These are phyloP conservation scores for Ormyrus nitidulus DNA, from an alignment of 2,888 invertebrate genomes.

Conservation along the genomic window DNA sequence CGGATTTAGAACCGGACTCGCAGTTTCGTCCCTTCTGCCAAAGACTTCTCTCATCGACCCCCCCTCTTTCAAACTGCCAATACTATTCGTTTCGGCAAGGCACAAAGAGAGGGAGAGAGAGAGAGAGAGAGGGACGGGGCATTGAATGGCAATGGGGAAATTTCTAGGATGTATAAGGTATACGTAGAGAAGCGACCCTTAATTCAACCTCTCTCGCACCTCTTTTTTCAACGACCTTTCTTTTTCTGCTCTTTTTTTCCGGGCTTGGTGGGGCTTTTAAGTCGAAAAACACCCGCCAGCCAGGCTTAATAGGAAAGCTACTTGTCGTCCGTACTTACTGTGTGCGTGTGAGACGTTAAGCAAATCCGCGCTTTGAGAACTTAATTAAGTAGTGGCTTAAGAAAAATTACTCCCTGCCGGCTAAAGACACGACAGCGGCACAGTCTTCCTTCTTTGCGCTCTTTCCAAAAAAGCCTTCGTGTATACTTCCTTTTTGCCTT, in stretches of 20 bases:
- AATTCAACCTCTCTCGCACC: slow-evolving; percentile 25
- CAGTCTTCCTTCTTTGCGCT: neutral
- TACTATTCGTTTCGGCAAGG: slow-evolving; percentile 2
- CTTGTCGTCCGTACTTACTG: neutral
- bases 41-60: slow-evolving; percentile 11
- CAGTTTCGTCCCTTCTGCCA: slow-evolving; percentile 38
- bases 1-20: slow-evolving; percentile 47
- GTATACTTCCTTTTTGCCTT: neutral
- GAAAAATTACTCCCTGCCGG: slow-evolving; percentile 46
- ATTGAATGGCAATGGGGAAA: slow-evolving; percentile 20
- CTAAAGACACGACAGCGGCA: neutral
- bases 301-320: slow-evolving; percentile 27
- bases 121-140: neutral
- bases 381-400: slow-evolving; percentile 56
- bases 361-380: slow-evolving; percentile 43
- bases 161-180: neutral
- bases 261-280: slow-evolving; percentile 17
- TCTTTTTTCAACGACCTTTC: neutral
- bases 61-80: slow-evolving; percentile 35
- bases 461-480: neutral
- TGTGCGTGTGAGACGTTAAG: slow-evolving; percentile 7
- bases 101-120: neutral
- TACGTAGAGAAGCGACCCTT: slow-evolving; percentile 8
- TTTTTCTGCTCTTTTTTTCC: neutral
- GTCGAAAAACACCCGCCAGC: slow-evolving; percentile 39